Evolutionary conservation across 2,888 invertebrate genomes (phyloP), one percentile per base, ranked within the genome.

Genomic region (Troilus luridus): DNA sequence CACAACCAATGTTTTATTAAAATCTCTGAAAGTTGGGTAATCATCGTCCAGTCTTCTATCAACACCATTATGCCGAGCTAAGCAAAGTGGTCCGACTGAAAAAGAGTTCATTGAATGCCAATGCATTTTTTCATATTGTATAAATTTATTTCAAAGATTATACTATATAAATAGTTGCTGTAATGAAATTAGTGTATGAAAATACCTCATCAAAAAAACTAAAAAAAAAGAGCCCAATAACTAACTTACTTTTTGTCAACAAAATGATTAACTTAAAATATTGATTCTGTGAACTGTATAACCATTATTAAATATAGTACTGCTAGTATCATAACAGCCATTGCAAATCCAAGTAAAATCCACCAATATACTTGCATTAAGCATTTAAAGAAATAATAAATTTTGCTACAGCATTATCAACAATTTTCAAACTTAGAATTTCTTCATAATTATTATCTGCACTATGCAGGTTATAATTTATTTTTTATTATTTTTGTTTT

Each of bases 31-130:
- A 0, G 97, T 95, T 14, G 95, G 94, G 94, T 96, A 98, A 93
- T 96, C 96, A 93, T 97, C 97, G 94, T 98, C 98, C 92, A 97
- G 95, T 90, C 98, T 96, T 92, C 96, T 95, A 94, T 98, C 98
- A 90, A 96, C 95, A 88, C 94, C 95, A n/a, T 95, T 94, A 93
- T 97, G 97, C 91, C 95, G 95, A 92, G 97, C 96, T 88, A 96
- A 93, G 93, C 98, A 98, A 56, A 98, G 95, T 12, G 97, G 96
- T 27, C 98, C 98, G 92, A 97, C 97, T 95, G 94, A 92, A 94
- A 94, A 91, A 88, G n/a, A 91, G 89, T 54, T 81, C 11, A 54
- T 54, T 81, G 19, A 14, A 67, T 24, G 27, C 3, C 1, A 77
- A n/a, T 92, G 77, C 12, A 60, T 24, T 91, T 91, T 21, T 27